Conservation (phyloP, 1,140 invertebrate genomes). For the Sycobia sp. region DNA sequence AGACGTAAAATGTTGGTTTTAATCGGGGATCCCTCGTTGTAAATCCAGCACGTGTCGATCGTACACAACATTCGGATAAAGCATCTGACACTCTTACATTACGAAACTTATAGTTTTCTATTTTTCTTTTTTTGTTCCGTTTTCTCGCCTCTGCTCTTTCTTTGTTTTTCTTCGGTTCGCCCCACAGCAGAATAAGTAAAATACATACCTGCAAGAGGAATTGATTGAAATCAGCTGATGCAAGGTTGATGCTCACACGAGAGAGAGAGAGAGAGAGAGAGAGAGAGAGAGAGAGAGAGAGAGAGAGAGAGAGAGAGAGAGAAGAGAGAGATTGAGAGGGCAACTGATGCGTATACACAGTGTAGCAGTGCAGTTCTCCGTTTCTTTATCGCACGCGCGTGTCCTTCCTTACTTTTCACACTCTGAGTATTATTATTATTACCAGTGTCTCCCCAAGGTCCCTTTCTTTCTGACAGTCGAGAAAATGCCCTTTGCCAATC, state of each 20-base stretch:
- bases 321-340: too few species aligned
- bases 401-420: not conserved
- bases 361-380: not conserved
- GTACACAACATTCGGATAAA: slow-evolving; percentile 41
- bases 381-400: slow-evolving; percentile 13
- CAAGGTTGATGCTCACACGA: too few species aligned
- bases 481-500: not conserved
- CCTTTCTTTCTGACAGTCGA: not conserved
- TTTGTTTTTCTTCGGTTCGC: slow-evolving; percentile 14
- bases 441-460: not conserved
- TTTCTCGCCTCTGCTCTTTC: slow-evolving; percentile 31
- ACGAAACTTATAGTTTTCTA: slow-evolving; percentile 30
- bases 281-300: too few species aligned
- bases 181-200: too few species aligned
- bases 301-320: too few species aligned
- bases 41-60: slow-evolving; percentile 39
- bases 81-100: slow-evolving; percentile 34
- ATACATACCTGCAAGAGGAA: slow-evolving; percentile 38
- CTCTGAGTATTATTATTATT: too few species aligned
- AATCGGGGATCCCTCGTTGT: slow-evolving; percentile 30
- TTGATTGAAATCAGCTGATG: slow-evolving; percentile 57
- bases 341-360: not conserved
- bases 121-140: slow-evolving; percentile 10
- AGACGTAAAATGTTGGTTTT: slow-evolving; percentile 21
- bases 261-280: too few species aligned